phyloP scores from a whole-genome alignment of 2,888 invertebrate species.

The Allygus modestus region DNA sequence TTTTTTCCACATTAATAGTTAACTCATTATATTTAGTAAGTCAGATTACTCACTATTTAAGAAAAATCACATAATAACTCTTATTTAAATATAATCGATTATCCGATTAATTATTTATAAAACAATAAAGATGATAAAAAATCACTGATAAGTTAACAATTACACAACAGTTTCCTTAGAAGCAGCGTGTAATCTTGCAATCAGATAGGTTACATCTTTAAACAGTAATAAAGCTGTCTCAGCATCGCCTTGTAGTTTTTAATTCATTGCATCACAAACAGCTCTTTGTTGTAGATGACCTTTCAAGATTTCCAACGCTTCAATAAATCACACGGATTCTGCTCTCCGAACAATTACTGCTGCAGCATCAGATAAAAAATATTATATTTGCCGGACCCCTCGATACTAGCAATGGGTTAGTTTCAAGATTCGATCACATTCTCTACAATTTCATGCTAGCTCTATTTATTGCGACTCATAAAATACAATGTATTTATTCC shows the following conservation, averaged over 20 bases:
- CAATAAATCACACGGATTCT: slow-evolving; percentile 35
- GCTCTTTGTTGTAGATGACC: slow-evolving; percentile 35
- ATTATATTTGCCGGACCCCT: neutral
- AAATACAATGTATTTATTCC: too few species aligned
- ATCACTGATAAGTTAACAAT: neutral
- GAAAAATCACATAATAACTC: too few species aligned
- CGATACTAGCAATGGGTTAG: neutral
- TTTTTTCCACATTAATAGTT: too few species aligned
- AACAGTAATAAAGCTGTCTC: slow-evolving; percentile 33
- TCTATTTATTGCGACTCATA: too few species aligned
- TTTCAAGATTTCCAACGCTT: slow-evolving; percentile 13
- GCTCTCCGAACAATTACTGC: slow-evolving; percentile 27
- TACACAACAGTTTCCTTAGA: neutral
- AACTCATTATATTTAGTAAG: too few species aligned
- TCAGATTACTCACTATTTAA: too few species aligned
- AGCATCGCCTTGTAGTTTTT: slow-evolving; percentile 21
- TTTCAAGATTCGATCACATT: neutral
- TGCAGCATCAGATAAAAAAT: neutral
- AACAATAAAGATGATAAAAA: too few species aligned
- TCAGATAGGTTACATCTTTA: slow-evolving; percentile 25
- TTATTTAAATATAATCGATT: too few species aligned
- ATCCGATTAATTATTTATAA: too few species aligned
- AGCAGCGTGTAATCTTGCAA: neutral
- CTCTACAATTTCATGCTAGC: too few species aligned
- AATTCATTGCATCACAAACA: slow-evolving; percentile 52